phyloP scores from a whole-genome alignment of 2,113 vertebrate species.

The Semicossyphus pulcher region DNA sequence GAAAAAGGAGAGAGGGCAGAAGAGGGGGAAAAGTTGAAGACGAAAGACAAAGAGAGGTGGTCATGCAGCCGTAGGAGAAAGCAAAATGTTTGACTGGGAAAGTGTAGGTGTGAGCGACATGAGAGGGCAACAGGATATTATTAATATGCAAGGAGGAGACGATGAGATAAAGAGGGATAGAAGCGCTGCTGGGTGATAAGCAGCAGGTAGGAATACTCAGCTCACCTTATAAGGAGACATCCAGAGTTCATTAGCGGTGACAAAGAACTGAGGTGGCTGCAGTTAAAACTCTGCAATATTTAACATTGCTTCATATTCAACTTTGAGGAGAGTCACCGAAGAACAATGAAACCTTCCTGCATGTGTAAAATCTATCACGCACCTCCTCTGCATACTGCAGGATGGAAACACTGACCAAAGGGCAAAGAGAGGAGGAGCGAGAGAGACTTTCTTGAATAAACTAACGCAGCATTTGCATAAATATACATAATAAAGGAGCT shows the following conservation, averaged over 20 bases:
- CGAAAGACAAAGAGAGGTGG: constrained; percentile 7
- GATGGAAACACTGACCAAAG: constrained; percentile 65
- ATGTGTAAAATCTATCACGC: constrained; percentile 30
- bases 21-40: constrained; percentile 27
- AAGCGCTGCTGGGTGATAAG: constrained; percentile 43
- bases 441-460: constrained; percentile 74
- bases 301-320: constrained; percentile 45
- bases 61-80: constrained; percentile 37
- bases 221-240: constrained; percentile 52
- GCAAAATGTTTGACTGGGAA: constrained; percentile 50
- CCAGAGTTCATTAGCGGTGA: constrained; percentile 52
- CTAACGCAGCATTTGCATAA: constrained; percentile 75
- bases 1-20: constrained; percentile 43
- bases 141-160: constrained; percentile 51
- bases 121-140: constrained; percentile 40
- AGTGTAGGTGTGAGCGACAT: constrained; percentile 21
- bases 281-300: constrained; percentile 34
- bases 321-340: constrained; percentile 20
- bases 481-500: constrained; percentile 82
- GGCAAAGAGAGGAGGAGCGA: constrained; percentile 69
- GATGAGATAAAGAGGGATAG: constrained; percentile 43
- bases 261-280: constrained; percentile 23
- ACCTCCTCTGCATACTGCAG: constrained; percentile 17
- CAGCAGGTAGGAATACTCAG: constrained; percentile 40
- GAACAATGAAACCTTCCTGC: constrained; percentile 31